These are phyloP conservation scores for Teleogryllus oceanicus DNA, from an alignment of 2,888 invertebrate genomes.

Conservation along the genomic window DNA sequence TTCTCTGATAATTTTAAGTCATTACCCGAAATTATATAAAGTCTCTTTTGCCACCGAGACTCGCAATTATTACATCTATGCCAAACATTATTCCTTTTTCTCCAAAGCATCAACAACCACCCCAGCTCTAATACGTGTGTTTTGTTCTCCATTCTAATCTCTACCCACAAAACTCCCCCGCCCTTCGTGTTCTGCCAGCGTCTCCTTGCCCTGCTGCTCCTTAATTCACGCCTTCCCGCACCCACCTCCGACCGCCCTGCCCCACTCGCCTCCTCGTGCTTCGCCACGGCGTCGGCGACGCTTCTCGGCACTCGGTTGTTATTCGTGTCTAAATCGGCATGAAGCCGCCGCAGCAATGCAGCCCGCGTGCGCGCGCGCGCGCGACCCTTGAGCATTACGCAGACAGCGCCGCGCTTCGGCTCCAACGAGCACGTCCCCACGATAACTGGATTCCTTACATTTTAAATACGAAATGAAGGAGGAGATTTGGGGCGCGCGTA, in stretches of 20 bases:
- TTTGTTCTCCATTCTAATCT: no score
- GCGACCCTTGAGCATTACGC: not conserved
- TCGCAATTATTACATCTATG: no score
- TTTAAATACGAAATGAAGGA: conserved; percentile 18
- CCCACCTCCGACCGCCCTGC: not conserved
- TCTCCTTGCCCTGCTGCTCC: no score
- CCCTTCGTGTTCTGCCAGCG: no score
- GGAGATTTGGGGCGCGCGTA: not conserved
- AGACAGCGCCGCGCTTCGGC: not conserved
- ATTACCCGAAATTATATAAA: no score
- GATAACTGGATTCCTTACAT: conserved; percentile 18
- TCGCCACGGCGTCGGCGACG: not conserved
- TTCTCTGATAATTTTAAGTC: no score
- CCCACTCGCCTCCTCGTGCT: not conserved
- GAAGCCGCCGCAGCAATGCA: not conserved
- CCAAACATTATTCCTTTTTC: no score
- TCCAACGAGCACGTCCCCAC: not conserved
- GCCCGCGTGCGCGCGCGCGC: not conserved
- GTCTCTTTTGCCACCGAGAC: no score
- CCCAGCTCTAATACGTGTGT: no score
- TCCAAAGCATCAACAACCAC: no score
- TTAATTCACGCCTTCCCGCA: not conserved
- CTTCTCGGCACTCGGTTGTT: not conserved
- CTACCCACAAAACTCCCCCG: no score
- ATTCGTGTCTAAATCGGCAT: conserved; percentile 18